These are phyloP conservation scores for Podarcis cretensis DNA, from an alignment of 2,113 vertebrate genomes.

Conservation along the genomic window DNA sequence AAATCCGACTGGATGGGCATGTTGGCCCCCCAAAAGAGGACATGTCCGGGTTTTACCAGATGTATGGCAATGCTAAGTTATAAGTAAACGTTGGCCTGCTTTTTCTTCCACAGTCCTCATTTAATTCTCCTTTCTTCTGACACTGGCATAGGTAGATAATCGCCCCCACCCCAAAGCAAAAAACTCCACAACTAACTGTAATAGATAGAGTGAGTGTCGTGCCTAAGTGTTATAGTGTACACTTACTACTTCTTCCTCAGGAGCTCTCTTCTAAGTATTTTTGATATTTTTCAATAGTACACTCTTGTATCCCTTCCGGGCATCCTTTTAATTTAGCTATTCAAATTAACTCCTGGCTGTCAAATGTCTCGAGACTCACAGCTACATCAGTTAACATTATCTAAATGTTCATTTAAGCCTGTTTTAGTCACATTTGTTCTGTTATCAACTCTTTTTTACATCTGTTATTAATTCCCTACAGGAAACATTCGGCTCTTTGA, in stretches of 20 bases:
- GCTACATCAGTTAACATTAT: constrained; percentile 35
- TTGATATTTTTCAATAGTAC: background rate
- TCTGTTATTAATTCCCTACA: constrained; percentile 33
- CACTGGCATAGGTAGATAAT: background rate
- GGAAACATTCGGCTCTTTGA: constrained; percentile 5
- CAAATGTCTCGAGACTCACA: constrained; percentile 31
- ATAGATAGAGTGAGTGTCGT: background rate
- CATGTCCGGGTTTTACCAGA: no score
- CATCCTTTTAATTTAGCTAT: constrained; percentile 26
- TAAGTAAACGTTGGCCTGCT: background rate
- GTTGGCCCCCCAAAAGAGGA: no score
- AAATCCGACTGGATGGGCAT: no score
- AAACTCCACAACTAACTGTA: background rate
- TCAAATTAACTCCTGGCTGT: constrained; percentile 23
- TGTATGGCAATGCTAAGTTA: no score
- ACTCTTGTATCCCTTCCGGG: constrained; percentile 13
- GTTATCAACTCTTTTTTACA: constrained; percentile 28
- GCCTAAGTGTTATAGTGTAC: background rate
- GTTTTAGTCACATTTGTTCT: constrained; percentile 27
- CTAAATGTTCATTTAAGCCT: constrained; percentile 34
- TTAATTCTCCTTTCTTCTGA: background rate
- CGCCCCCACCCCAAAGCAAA: background rate
- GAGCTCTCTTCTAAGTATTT: background rate
- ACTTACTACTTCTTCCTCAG: background rate
- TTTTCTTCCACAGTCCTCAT: background rate